phyloP scores from a whole-genome alignment of 2,888 invertebrate species.

The Orchestes rusci region DNA sequence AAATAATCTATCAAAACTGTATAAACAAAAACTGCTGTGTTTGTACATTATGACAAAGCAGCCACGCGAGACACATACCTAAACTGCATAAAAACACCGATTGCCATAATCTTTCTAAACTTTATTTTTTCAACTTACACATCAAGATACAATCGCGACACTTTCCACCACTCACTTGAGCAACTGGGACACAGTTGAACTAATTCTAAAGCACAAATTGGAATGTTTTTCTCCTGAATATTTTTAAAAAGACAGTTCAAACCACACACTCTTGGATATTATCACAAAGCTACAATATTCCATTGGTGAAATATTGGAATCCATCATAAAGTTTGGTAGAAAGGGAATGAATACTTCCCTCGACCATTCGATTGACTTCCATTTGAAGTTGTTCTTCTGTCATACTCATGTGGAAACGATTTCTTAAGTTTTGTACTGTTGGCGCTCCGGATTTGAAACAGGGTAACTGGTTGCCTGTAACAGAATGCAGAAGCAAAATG shows the following conservation, averaged over 20 bases:
- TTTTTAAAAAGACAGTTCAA: conserved; percentile 2
- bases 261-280: conserved; percentile 20
- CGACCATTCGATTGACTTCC: conserved; percentile 88
- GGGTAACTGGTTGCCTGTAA: conserved; percentile 83
- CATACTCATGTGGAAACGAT: conserved; percentile 87
- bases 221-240: conserved; percentile 1
- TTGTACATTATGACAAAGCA: no score
- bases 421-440: conserved; percentile 84
- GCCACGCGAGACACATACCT: no score
- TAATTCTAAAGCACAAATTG: not conserved
- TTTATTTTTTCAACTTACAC: no score
- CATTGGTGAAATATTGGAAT: conserved; percentile 98
- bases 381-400: conserved; percentile 93
- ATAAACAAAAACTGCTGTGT: no score
- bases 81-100: no score
- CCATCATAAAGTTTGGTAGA: conserved; percentile 98
- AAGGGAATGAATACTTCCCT: conserved; percentile 89
- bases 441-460: conserved; percentile 93
- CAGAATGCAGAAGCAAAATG: not conserved
- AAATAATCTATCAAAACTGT: no score
- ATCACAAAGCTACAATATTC: conserved; percentile 61
- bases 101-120: no score
- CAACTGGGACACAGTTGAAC: no score
- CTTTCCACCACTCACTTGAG: no score
- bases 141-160: no score